Evolutionary conservation across 2,888 invertebrate genomes (phyloP), one percentile per base, ranked within the genome.

Genomic region (Atrina japonica): DNA sequence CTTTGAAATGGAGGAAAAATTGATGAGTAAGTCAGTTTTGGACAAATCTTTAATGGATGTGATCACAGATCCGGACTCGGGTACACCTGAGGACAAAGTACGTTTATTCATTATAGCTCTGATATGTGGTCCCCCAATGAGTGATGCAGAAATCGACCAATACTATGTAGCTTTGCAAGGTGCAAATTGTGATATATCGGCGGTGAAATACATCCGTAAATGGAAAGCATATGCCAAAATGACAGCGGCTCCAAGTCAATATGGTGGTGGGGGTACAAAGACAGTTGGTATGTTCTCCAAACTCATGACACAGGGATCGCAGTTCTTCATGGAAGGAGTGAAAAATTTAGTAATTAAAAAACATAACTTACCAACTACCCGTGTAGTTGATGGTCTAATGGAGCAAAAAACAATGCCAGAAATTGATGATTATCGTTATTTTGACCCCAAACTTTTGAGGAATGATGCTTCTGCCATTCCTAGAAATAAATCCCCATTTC

Each of bases 291-390:
- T 99, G 99, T 98, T 99, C 91, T 97, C 97, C 9, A 99, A 99
- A 91, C 93, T 99, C 66, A 96, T 99, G 85, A 96, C 96, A 9
- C 97, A 98, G 89, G 98, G 98, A 25, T 99, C 98, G 0, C 87
- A 97, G 41, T 98, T 99, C 90, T 98, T 99, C 0, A 99, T 99
- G 98, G 99, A 99, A 91, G 99, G 98, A 43, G 98, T 99, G 0
- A 97, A 98, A 91, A 99, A 99, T 93, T 93, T 99, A 85, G 99
- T 99, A 21, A 96, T 99, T 9, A 99, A 99, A 91, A 95, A 96
- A 92, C 98, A 99, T 92, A 97, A 97, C 91, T 92, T 98, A 76
- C 98, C 98, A 0, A 95, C 98, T 0, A 98, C 97, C 9, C 95
- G 96, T 88, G 95, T 96, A 73, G 97, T 97, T 11, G 98, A 99